Percentiles rank a stretch among this genome's conserved stretches.
Conservation (phyloP, 1,140 invertebrate genomes). For the Ceratosolen solmsi region DNA sequence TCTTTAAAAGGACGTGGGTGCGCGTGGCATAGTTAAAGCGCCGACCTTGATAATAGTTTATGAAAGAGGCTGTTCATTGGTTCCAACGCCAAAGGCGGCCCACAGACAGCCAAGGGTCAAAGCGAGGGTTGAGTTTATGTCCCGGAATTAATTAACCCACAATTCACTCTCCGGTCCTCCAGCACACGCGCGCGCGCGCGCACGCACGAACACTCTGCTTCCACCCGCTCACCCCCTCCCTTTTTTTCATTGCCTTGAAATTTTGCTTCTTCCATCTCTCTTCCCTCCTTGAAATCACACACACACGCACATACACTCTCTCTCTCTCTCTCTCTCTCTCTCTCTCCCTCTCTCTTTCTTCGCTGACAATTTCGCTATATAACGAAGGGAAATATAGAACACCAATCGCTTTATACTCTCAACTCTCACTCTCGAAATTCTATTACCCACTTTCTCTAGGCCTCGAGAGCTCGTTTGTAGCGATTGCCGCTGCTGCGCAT, state of each 20-base stretch:
- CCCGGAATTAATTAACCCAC: conserved; percentile 72
- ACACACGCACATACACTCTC: no score
- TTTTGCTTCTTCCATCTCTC: background rate
- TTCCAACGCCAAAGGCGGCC: conserved; percentile 3
- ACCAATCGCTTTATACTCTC: conserved; percentile 62
- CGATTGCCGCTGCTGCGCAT: background rate
- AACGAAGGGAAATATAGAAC: background rate
- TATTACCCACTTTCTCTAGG: conserved; percentile 57
- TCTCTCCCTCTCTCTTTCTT: conserved; percentile 20
- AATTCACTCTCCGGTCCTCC: conserved; percentile 57
- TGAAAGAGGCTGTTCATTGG: conserved; percentile 59
- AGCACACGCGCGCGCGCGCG: no score
- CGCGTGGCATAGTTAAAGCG: conserved; percentile 68
- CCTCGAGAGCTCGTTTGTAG: conserved; percentile 24
- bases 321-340: conserved; percentile 51
- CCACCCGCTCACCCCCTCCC: conserved; percentile 42
- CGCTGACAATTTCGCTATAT: conserved; percentile 23
- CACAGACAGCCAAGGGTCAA: conserved; percentile 42
- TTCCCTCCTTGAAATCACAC: conserved; percentile 42
- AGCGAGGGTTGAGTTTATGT: conserved; percentile 65
- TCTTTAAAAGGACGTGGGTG: conserved; percentile 60
- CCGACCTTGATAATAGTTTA: conserved; percentile 72
- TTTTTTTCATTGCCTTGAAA: no score
- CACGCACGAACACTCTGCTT: no score
- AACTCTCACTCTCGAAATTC: conserved; percentile 71